These are phyloP conservation scores for Megaptera novaeangliae DNA, from an alignment of 2,113 vertebrate genomes.

Conservation along the genomic window DNA sequence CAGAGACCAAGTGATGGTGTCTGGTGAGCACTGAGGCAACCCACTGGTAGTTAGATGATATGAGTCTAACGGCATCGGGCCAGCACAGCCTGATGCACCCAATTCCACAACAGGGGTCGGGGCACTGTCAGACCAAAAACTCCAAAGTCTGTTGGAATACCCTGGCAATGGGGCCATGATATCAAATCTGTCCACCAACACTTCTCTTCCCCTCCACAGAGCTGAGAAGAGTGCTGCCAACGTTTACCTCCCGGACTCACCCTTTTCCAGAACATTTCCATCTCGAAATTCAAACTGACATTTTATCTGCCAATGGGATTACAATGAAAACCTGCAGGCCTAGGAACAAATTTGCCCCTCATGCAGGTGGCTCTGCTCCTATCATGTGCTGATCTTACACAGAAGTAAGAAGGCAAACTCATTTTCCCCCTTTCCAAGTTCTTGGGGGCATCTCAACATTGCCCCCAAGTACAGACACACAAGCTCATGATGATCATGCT, in stretches of 20 bases:
- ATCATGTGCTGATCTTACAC: not conserved
- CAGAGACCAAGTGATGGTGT: not conserved
- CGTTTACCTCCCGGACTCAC: not conserved
- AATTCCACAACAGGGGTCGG: not conserved
- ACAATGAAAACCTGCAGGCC: not conserved
- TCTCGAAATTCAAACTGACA: not conserved
- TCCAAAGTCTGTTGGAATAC: not conserved
- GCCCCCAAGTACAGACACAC: not conserved
- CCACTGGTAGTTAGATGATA: not conserved
- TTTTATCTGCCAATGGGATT: not conserved
- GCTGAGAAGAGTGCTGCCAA: not conserved
- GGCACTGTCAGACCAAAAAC: not conserved
- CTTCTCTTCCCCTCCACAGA: not conserved
- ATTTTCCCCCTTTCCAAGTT: not conserved
- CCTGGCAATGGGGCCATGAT: not conserved
- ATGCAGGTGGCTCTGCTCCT: not conserved
- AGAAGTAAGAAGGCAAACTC: not conserved
- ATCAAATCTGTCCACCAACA: not conserved
- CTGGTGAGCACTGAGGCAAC: not conserved
- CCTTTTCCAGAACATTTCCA: not conserved
- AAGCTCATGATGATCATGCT: not conserved
- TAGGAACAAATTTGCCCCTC: not conserved
- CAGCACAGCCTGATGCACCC: not conserved
- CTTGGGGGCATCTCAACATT: not conserved
- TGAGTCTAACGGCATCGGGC: not conserved